phyloP scores from a whole-genome alignment of 37 sponge, comb jelly and placozoan species.

The Crambe crambe region DNA sequence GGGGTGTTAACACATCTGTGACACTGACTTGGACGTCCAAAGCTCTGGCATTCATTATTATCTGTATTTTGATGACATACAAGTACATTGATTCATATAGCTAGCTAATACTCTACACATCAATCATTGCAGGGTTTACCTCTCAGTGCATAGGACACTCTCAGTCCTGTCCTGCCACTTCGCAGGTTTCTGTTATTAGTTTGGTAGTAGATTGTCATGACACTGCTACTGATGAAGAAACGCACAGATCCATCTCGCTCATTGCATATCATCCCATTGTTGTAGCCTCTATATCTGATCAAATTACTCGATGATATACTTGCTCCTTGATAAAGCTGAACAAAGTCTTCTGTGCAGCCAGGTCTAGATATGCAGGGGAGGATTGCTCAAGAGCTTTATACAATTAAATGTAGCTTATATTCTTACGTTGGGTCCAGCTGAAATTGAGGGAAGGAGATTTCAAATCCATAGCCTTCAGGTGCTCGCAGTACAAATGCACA shows the following conservation, averaged over 20 bases:
- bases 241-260: too few relatives aligned
- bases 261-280: background rate
- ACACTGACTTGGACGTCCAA: background rate
- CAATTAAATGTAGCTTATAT: background rate
- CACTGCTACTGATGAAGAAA: too few relatives aligned
- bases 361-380: background rate
- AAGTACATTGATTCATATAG: background rate
- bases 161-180: background rate
- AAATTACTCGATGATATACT: background rate
- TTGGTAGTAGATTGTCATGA: slow-evolving; percentile 11
- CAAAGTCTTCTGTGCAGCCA: slow-evolving; percentile 5
- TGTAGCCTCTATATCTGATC: background rate
- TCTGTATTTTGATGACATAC: background rate
- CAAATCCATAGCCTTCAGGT: slow-evolving; percentile 33
- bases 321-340: background rate
- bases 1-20: slow-evolving; percentile 40
- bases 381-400: background rate
- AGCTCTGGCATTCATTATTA: background rate
- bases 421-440: background rate
- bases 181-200: background rate
- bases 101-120: background rate
- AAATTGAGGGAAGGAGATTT: background rate
- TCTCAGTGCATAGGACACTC: background rate
- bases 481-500: slow-evolving; percentile 47
- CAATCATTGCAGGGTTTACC: background rate